phyloP scores from a whole-genome alignment of 2,113 vertebrate species.

The Thomomys bottae region DNA sequence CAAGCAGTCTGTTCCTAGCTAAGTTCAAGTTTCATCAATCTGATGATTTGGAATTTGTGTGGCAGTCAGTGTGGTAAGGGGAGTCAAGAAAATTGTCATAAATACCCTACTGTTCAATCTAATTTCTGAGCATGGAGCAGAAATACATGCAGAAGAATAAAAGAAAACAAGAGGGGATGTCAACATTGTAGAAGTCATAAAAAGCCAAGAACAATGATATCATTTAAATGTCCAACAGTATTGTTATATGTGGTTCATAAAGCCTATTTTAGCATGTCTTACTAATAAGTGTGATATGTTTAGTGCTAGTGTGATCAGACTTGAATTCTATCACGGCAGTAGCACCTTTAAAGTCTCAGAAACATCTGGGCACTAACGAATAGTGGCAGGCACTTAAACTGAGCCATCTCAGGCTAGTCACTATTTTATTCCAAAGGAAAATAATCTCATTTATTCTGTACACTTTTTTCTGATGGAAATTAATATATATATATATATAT shows the following conservation, averaged over 20 bases:
- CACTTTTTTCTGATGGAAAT: conserved; percentile 20
- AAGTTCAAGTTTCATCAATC: background rate
- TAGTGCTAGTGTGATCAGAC: conserved; percentile 12
- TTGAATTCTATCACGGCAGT: background rate
- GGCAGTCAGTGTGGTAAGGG: background rate
- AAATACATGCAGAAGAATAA: background rate
- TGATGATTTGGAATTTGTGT: conserved; percentile 11
- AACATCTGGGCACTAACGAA: background rate
- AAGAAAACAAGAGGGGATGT: background rate
- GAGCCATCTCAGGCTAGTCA: background rate
- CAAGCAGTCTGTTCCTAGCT: conserved; percentile 4
- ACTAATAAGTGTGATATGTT: background rate
- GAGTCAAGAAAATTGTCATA: background rate
- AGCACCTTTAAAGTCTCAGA: background rate
- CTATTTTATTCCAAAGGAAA: conserved; percentile 33
- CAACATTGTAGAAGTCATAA: conserved; percentile 3
- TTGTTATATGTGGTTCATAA: background rate
- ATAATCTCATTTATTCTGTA: background rate
- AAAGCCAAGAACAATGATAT: background rate
- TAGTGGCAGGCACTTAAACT: too few species aligned
- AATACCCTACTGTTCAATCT: conserved; percentile 12
- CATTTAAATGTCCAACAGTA: conserved; percentile 9
- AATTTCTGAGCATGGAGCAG: conserved; percentile 4
- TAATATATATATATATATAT: too few species aligned
- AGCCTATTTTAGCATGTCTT: background rate